Percentiles rank a stretch among this genome's conserved stretches.
Conservation (phyloP, 1,140 invertebrate species). For the Elysia chlorotica region DNA sequence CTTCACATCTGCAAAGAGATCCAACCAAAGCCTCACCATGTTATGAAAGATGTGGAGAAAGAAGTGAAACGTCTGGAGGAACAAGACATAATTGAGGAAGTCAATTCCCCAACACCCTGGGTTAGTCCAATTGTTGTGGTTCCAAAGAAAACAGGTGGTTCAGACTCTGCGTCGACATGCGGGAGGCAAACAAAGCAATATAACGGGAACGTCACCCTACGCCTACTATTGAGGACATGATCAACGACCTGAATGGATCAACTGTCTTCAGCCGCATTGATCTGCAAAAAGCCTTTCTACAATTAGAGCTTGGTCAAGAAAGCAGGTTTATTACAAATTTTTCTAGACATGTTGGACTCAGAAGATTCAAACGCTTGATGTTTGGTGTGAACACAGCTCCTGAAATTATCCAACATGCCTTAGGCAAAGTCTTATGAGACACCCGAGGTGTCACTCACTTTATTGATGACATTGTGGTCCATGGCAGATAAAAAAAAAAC, state of each 20-base stretch:
- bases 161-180: constrained; percentile 48
- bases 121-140: constrained; percentile 35
- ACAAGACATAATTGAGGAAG: constrained; percentile 34
- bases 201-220: constrained; percentile 40
- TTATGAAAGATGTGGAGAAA: constrained; percentile 14
- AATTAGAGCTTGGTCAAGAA: constrained; percentile 33
- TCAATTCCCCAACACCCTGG: constrained; percentile 45
- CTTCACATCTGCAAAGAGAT: constrained; percentile 15
- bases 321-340: constrained; percentile 43
- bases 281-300: constrained; percentile 38
- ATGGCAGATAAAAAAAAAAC: constrained; percentile 25
- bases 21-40: constrained; percentile 23
- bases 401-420: constrained; percentile 37
- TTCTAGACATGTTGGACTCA: constrained; percentile 31
- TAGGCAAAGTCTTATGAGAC: constrained; percentile 27
- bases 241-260: constrained; percentile 35
- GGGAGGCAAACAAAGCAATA: constrained; percentile 42
- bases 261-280: constrained; percentile 45
- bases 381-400: constrained; percentile 33
- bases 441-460: constrained; percentile 36
- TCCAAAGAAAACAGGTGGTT: constrained; percentile 39
- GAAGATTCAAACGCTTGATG: constrained; percentile 31
- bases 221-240: constrained; percentile 42
- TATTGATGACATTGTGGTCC: constrained; percentile 42
- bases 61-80: constrained; percentile 20